Percentiles rank a stretch among this genome's conserved stretches.
phyloP scores from a whole-genome alignment of 2,113 vertebrate species.

The Hyperopisus bebe region DNA sequence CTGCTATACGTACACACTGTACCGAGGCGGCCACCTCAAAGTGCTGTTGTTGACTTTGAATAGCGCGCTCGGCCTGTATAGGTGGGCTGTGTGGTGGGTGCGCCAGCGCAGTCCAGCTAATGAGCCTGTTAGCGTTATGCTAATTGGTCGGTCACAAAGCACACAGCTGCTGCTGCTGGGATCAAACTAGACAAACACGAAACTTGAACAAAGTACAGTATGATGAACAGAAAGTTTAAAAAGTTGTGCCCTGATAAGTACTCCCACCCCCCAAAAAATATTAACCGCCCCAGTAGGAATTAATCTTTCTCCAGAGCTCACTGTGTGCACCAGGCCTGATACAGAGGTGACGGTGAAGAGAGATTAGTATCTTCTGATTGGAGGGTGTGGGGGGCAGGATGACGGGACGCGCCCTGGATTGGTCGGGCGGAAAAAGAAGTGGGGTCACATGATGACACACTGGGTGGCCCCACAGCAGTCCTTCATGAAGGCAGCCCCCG shows the following conservation, averaged over 20 bases:
- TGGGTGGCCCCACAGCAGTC: constrained; percentile 94
- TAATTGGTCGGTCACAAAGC: background rate
- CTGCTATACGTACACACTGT: background rate
- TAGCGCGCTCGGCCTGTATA: background rate
- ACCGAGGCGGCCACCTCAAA: background rate
- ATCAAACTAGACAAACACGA: background rate
- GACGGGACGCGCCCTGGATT: background rate
- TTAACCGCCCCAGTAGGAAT: background rate
- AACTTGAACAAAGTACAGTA: background rate
- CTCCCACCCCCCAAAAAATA: background rate
- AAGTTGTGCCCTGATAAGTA: background rate
- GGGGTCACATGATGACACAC: constrained; percentile 83
- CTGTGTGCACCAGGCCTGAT: background rate
- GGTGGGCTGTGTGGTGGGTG: background rate
- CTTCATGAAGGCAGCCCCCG: constrained; percentile 83
- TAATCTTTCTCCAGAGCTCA: background rate
- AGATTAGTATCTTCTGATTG: background rate
- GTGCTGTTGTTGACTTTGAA: background rate
- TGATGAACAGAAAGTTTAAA: background rate
- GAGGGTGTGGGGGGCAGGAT: background rate
- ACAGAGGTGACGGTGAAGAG: background rate
- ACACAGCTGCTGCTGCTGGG: background rate
- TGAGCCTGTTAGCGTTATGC: background rate
- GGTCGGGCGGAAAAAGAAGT: background rate
- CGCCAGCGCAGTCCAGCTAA: background rate